Evolutionary conservation across 2,797 vertebrate species (phyloP).

Genomic region (Geotrypetes seraphini): DNA sequence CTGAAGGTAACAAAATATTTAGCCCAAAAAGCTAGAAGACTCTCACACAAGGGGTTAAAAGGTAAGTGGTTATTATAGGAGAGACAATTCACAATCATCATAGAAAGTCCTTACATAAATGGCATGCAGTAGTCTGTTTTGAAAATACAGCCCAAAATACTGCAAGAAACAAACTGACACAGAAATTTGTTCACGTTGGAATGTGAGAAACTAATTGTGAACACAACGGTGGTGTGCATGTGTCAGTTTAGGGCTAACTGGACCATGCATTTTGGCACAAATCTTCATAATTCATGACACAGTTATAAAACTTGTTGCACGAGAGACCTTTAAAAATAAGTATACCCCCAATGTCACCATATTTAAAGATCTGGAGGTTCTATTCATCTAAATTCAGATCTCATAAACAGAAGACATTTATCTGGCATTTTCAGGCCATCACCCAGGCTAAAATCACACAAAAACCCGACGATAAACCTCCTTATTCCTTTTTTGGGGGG

Average conservation of each 20-base stretch:
- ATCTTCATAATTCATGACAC: conserved; percentile 23
- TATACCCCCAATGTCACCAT: too few relatives aligned
- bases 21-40: conserved; percentile 56
- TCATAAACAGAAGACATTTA: too few relatives aligned
- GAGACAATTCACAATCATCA: conserved; percentile 41
- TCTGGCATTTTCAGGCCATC: conserved; percentile 5
- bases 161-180: conserved; percentile 39
- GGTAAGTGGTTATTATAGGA: conserved; percentile 41
- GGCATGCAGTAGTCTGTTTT: conserved; percentile 59
- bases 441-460: not conserved
- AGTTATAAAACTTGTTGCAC: too few relatives aligned
- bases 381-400: too few relatives aligned
- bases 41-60: conserved; percentile 38
- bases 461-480: not conserved
- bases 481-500: not conserved
- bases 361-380: too few relatives aligned
- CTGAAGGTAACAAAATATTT: conserved; percentile 78
- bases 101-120: conserved; percentile 49
- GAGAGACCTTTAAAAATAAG: too few relatives aligned
- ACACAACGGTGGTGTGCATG: conserved; percentile 33
- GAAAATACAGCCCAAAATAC: conserved; percentile 34
- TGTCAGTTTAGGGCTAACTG: conserved; percentile 45
- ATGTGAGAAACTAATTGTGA: conserved; percentile 25
- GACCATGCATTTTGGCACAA: conserved; percentile 61
- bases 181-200: conserved; percentile 33